These are phyloP conservation scores for Sycobia sp. DNA, from an alignment of 1,140 invertebrate species.

Conservation along the genomic window DNA sequence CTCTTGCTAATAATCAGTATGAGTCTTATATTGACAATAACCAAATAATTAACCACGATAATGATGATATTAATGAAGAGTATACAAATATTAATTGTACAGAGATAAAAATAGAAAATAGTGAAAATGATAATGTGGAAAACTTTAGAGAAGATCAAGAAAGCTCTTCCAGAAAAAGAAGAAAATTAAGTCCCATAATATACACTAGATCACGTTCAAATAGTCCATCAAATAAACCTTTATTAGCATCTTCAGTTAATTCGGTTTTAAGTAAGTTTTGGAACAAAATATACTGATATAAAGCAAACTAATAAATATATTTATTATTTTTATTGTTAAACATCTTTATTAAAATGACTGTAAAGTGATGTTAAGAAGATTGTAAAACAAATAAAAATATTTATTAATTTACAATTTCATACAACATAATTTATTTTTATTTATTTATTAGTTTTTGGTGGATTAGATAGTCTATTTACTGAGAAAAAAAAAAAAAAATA, in stretches of 20 bases:
- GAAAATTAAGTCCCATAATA: constrained; percentile 58
- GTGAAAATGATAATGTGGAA: constrained; percentile 46
- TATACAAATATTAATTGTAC: not conserved
- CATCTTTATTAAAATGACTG: no score
- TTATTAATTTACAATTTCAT: no score
- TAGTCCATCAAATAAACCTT: constrained; percentile 38
- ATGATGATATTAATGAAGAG: not conserved
- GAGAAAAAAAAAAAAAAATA: no score
- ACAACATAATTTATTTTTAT: no score
- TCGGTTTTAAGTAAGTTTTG: constrained; percentile 23
- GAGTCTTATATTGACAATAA: constrained; percentile 45
- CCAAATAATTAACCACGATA: constrained; percentile 39
- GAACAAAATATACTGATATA: not conserved
- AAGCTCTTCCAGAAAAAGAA: constrained; percentile 42
- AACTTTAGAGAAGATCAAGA: constrained; percentile 42
- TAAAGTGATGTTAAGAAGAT: no score
- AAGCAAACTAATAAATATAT: not conserved
- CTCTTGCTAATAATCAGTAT: constrained; percentile 42
- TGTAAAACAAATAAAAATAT: no score
- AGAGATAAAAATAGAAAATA: constrained; percentile 38
- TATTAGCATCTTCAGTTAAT: constrained; percentile 7
- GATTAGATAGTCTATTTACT: no score
- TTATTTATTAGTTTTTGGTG: no score
- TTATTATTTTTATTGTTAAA: not conserved
- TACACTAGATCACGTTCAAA: constrained; percentile 52